Evolutionary conservation across 2,888 invertebrate genomes (phyloP).

Genomic region (Hirtodrosophila confusa): DNA sequence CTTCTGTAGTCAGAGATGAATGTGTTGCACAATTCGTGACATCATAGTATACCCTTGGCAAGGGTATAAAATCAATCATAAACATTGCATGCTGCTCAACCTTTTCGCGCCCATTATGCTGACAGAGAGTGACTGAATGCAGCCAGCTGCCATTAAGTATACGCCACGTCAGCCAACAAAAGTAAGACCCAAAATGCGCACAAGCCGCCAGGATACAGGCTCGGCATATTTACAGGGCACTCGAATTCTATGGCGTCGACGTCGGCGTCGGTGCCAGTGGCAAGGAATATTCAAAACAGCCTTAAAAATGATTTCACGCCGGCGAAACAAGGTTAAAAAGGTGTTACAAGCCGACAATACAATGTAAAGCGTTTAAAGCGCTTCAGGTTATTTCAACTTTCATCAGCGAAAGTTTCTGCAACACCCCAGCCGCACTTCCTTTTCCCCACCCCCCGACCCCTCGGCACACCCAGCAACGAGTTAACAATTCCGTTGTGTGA

Average conservation of each 20-base stretch:
- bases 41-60: not conserved
- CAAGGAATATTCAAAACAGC: conserved; percentile 52
- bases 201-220: conserved; percentile 1
- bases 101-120: conserved; percentile 42
- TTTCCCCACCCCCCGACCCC: too few species aligned
- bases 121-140: conserved; percentile 29
- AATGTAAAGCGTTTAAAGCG: conserved; percentile 50
- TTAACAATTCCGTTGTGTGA: conserved; percentile 24
- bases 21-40: too few species aligned
- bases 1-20: too few species aligned
- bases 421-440: not conserved
- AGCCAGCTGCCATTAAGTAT: conserved; percentile 61
- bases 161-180: conserved; percentile 53
- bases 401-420: conserved; percentile 44
- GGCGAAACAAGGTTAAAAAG: conserved; percentile 72
- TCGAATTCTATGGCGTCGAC: conserved; percentile 37
- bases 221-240: conserved; percentile 64
- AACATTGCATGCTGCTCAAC: conserved; percentile 62
- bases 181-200: conserved; percentile 29
- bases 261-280: conserved; percentile 12
- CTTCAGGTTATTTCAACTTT: conserved; percentile 52
- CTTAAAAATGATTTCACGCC: conserved; percentile 70
- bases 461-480: conserved; percentile 3
- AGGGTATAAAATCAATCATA: conserved; percentile 56
- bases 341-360: conserved; percentile 50